These are phyloP conservation scores for Drosophila kurseongensis DNA, from an alignment of 1,140 invertebrate genomes.

Conservation along the genomic window DNA sequence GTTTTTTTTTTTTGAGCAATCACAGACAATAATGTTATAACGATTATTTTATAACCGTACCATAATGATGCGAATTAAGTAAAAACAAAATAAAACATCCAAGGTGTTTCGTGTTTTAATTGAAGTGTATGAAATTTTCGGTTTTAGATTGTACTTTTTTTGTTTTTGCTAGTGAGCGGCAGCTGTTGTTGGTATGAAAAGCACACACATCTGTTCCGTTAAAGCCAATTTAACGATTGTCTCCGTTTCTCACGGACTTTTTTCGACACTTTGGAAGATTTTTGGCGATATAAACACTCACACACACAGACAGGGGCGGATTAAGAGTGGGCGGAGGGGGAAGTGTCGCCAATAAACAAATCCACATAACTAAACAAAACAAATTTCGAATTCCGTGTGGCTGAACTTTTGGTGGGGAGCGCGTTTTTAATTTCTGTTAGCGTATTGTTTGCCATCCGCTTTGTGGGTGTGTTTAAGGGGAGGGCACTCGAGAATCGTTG, in stretches of 20 bases:
- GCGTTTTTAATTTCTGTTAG: constrained; percentile 38
- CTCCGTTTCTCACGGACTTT: constrained; percentile 37
- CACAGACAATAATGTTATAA: neutral
- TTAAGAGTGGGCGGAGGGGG: constrained; percentile 4
- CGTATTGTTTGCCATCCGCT: constrained; percentile 53
- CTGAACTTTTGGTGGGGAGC: constrained; percentile 69
- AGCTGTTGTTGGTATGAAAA: constrained; percentile 26
- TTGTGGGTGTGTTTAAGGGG: constrained; percentile 28
- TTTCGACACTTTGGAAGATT: constrained; percentile 20
- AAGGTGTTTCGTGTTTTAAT: constrained; percentile 33
- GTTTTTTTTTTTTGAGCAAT: constrained; percentile 1
- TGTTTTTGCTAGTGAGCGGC: constrained; percentile 26
- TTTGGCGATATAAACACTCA: constrained; percentile 45
- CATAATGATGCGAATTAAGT: constrained; percentile 17
- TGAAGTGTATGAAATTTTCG: constrained; percentile 26
- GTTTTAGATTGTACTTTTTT: constrained; percentile 6
- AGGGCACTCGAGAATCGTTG: constrained; percentile 70
- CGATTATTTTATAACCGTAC: neutral
- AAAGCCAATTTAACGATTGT: constrained; percentile 43
- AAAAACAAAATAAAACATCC: constrained; percentile 24
- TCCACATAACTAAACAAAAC: constrained; percentile 75
- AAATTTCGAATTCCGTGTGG: constrained; percentile 78
- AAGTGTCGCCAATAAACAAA: constrained; percentile 65
- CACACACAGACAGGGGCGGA: constrained; percentile 9
- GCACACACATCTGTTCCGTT: constrained; percentile 48